Percentiles rank a stretch among this genome's conserved stretches.
These are phyloP conservation scores for Enteromius unitaeniatus DNA, from an alignment of 2,797 vertebrate species.

Conservation along the genomic window DNA sequence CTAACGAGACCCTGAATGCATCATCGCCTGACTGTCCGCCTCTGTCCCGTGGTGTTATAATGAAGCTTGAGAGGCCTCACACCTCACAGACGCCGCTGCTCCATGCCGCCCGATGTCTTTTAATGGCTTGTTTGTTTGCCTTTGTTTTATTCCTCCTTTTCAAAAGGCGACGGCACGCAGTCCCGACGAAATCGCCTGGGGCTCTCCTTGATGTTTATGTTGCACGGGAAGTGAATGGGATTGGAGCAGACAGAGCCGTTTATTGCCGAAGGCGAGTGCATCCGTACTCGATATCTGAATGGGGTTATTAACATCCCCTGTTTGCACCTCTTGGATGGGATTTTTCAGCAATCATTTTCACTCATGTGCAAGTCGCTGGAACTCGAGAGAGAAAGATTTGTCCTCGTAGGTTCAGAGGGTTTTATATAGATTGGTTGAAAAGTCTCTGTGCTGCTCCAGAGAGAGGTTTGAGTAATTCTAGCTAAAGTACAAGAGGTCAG, in stretches of 20 bases:
- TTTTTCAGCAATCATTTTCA: constrained; percentile 56
- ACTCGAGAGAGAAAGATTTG: constrained; percentile 14
- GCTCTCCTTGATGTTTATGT: constrained; percentile 50
- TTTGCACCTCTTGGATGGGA: constrained; percentile 55
- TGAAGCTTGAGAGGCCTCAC: constrained; percentile 54
- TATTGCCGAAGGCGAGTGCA: constrained; percentile 47
- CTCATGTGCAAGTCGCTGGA: constrained; percentile 27
- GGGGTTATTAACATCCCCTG: constrained; percentile 42
- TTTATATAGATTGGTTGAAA: constrained; percentile 26
- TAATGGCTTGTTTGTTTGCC: constrained; percentile 62
- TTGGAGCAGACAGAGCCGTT: constrained; percentile 51
- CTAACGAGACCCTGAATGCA: constrained; percentile 64
- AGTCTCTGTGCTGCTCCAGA: constrained; percentile 16
- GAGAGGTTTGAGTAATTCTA: constrained; percentile 37
- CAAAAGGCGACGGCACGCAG: constrained; percentile 24
- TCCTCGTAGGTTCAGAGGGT: background rate
- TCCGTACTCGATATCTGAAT: constrained; percentile 50
- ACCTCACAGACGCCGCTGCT: constrained; percentile 37
- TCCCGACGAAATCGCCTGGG: constrained; percentile 48
- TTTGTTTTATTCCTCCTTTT: constrained; percentile 52
- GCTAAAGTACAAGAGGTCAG: constrained; percentile 41
- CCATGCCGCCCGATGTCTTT: constrained; percentile 47
- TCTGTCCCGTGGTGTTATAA: constrained; percentile 52
- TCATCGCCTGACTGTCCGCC: constrained; percentile 42
- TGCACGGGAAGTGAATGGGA: constrained; percentile 46